phyloP scores from a whole-genome alignment of 2,888 invertebrate genomes.

The Ochlodes sylvanus region DNA sequence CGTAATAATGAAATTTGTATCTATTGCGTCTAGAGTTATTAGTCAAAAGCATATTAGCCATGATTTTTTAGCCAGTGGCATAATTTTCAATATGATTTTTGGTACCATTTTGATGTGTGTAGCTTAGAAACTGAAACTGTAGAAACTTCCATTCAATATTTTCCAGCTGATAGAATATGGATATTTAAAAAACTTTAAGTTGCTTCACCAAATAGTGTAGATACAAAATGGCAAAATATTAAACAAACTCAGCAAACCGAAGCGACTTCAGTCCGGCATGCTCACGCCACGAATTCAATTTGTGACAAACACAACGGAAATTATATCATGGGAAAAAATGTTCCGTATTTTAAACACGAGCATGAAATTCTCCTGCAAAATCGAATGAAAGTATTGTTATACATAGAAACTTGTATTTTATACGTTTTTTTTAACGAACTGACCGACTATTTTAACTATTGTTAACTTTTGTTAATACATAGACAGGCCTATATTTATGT shows the following conservation, averaged over 20 bases:
- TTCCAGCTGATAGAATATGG: neutral
- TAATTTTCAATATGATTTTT: too few species aligned
- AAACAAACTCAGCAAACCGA: constrained; percentile 13
- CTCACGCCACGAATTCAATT: constrained; percentile 44
- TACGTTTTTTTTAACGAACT: too few species aligned
- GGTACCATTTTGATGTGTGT: too few species aligned
- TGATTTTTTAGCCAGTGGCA: too few species aligned
- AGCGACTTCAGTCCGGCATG: neutral
- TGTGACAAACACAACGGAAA: constrained; percentile 54
- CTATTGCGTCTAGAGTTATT: too few species aligned
- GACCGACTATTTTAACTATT: too few species aligned
- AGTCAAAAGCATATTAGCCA: too few species aligned
- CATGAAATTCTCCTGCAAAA: neutral
- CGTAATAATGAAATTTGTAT: too few species aligned
- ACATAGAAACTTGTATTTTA: too few species aligned
- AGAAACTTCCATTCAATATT: neutral
- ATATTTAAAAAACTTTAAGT: neutral
- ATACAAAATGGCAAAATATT: constrained; percentile 15
- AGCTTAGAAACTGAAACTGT: too few species aligned
- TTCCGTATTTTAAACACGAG: neutral
- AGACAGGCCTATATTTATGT: too few species aligned
- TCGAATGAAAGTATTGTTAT: neutral
- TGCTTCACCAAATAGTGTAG: neutral
- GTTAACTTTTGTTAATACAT: too few species aligned
- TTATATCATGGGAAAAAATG: constrained; percentile 49